Percentiles rank a stretch among this genome's conserved stretches.
Conservation (phyloP, 2,797 vertebrate genomes). For the Clarias laeviceps region DNA sequence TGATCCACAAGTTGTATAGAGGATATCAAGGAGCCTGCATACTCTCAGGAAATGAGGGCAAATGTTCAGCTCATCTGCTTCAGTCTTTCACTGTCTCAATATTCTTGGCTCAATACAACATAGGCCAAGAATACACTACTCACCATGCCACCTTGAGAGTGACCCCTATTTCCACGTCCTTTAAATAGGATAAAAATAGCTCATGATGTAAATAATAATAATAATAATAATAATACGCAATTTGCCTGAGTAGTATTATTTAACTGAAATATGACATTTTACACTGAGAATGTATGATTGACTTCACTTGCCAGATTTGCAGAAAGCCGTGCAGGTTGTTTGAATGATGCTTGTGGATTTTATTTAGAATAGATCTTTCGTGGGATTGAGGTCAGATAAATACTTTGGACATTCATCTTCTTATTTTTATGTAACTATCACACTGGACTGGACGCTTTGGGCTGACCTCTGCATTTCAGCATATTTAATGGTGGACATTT, state of each 20-base stretch:
- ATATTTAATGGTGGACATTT: not conserved
- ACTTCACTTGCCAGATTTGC: not conserved
- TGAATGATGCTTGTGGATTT: not conserved
- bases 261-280: not conserved
- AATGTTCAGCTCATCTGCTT: conserved; percentile 66
- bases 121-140: conserved; percentile 54
- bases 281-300: not conserved
- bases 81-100: conserved; percentile 57
- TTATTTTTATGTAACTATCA: not conserved
- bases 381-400: not conserved
- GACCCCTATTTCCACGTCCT: conserved; percentile 42
- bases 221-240: not conserved
- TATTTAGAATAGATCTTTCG: not conserved
- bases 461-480: not conserved
- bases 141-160: conserved; percentile 43
- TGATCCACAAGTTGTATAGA: conserved; percentile 11
- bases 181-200: conserved; percentile 35
- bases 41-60: conserved; percentile 65
- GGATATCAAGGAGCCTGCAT: conserved; percentile 39
- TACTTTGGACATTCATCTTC: not conserved
- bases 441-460: too few species aligned
- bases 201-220: conserved; percentile 1
- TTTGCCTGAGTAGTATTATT: not conserved
- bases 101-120: conserved; percentile 56
- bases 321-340: not conserved